Base-by-base conservation (phyloP, 2,888 invertebrate genomes). In the Troides helena region DNA sequence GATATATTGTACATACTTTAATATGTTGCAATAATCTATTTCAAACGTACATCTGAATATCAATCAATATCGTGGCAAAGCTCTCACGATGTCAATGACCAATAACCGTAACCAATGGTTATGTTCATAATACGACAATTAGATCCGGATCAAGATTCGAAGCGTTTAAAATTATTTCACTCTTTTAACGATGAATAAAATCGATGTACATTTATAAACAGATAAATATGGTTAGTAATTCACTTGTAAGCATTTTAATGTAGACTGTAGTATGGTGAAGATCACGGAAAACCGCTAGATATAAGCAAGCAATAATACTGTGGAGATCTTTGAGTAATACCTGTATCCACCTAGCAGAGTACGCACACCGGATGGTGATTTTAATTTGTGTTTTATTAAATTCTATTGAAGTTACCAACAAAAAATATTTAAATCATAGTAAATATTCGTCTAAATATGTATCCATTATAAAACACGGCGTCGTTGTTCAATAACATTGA, bases 11-110 rank as follows among this genome's bases (percentile, higher is more conserved):
- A 8, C 4, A n/a, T 53, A n/a, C n/a, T 18, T 18, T 53, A n/a
- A 53, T 18, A 53, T 53, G n/a, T 53, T 53, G n/a, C n/a, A 18
- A n/a, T 8, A 53, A 53, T 53, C 53, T 17, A 1, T 50, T 14
- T 50, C 17, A 6, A 18, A n/a, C 5, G 53, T 53, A 53, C 6
- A 1, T 18, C 2, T 53, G 5, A 53, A 53, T 12, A 53, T 53
- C 53, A n/a, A 53, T 53, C n/a, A 53, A 53, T n/a, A 18, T 53
- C 4, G 53, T n/a, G 14, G 53, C 53, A 58, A 64, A 68, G 17
- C 62, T 70, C 67, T 60, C 70, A 70, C 70, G 70, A 57, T 67
- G 60, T n/a, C 67, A 60, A 64, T 60, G 70, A 67, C 53, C 46
- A 46, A 46, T 46, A 46, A 46, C 67, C 61, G 61, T 64, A 67